Evolutionary conservation across 2,797 vertebrate species (phyloP).

Genomic region (Acrossocheilus wenchowensis): DNA sequence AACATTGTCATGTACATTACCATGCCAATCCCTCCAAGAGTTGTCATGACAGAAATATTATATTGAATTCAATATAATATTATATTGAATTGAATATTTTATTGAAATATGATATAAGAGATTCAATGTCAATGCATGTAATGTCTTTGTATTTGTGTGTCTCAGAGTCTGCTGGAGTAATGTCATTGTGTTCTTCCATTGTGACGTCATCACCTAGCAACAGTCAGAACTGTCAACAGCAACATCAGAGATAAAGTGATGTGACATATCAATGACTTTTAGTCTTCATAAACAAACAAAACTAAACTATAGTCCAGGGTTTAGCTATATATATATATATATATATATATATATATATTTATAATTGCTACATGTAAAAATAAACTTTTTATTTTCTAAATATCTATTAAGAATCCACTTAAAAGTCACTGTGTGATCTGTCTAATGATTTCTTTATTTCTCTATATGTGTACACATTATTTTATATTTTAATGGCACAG

Average conservation of each 20-base stretch:
- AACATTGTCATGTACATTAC: too few species aligned
- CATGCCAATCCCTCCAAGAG: too few species aligned
- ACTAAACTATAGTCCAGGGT: too few species aligned
- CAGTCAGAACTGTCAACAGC: neutral
- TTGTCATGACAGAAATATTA: too few species aligned
- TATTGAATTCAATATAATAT: too few species aligned
- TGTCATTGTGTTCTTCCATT: neutral
- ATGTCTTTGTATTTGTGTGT: neutral
- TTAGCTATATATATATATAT: too few species aligned
- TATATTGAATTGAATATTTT: too few species aligned
- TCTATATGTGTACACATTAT: neutral
- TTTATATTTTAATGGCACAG: neutral
- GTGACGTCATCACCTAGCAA: constrained; percentile 5
- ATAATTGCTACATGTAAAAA: too few species aligned
- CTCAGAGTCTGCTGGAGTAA: neutral
- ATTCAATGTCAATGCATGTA: neutral
- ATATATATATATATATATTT: too few species aligned
- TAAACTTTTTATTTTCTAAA: neutral
- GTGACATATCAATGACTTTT: neutral
- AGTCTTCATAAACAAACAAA: neutral
- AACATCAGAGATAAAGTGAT: neutral
- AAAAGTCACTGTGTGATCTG: too few species aligned
- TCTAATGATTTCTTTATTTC: neutral
- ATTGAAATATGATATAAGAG: neutral
- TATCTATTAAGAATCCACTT: neutral